Evolutionary conservation across 2,113 vertebrate species (phyloP).

Genomic region (Sitta europaea): DNA sequence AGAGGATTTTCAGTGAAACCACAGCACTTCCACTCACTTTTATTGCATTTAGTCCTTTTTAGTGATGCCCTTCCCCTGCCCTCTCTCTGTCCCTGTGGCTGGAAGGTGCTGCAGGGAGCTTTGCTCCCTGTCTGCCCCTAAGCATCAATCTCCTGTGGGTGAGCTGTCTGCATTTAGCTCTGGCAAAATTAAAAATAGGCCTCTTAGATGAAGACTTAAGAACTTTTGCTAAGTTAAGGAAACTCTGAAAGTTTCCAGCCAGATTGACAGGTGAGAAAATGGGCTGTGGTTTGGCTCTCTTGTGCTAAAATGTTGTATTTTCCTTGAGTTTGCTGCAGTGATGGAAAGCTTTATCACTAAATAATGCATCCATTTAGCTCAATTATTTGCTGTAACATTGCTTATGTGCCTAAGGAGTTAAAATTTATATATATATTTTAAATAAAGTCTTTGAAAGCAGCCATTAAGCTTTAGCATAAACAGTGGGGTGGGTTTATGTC

Average conservation of each 20-base stretch:
- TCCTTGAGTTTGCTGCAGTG: neutral
- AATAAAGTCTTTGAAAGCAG: neutral
- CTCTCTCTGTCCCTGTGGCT: neutral
- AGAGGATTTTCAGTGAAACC: neutral
- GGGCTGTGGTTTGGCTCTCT: accelerated
- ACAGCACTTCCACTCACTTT: neutral
- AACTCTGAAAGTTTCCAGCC: neutral
- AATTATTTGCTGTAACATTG: neutral
- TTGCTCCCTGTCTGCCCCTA: neutral
- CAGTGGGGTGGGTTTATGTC: neutral
- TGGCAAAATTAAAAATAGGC: neutral
- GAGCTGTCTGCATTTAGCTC: neutral
- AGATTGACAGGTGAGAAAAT: accelerated
- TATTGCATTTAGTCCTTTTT: neutral
- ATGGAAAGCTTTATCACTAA: neutral
- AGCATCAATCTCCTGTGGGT: neutral
- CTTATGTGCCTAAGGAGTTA: neutral
- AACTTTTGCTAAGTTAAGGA: neutral
- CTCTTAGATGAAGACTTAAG: accelerated
- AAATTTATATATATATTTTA: neutral
- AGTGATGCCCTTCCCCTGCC: neutral
- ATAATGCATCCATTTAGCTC: neutral
- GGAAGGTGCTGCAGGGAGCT: neutral
- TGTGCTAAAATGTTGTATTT: neutral
- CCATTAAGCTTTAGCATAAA: neutral